A percentile compares a stretch with the other conserved stretches of the same genome.
phyloP scores from a whole-genome alignment of 2,888 invertebrate species.

The Drosophila ezoana region DNA sequence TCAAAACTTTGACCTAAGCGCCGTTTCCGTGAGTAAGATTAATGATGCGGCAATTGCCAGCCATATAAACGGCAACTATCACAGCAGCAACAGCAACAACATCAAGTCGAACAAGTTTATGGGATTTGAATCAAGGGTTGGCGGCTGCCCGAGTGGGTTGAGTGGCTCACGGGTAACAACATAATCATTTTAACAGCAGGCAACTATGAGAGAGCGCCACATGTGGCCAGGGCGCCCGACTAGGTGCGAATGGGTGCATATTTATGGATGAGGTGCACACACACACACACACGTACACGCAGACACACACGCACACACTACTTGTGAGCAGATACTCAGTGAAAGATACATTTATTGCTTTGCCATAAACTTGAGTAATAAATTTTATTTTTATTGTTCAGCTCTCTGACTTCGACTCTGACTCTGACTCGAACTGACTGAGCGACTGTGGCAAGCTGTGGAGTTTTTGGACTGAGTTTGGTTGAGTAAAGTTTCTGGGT shows the following conservation, averaged over 20 bases:
- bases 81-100: conserved; percentile 42
- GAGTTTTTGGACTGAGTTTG: not conserved
- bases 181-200: conserved; percentile 74
- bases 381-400: conserved; percentile 79
- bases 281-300: conserved; percentile 11
- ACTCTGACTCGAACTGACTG: conserved; percentile 43
- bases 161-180: conserved; percentile 52
- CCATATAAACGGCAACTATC: conserved; percentile 72
- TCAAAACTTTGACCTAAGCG: conserved; percentile 81
- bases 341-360: conserved; percentile 77
- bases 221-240: conserved; percentile 46
- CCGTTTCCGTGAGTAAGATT: conserved; percentile 81
- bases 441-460: conserved; percentile 9
- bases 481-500: conserved; percentile 7
- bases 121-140: conserved; percentile 67
- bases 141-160: conserved; percentile 10
- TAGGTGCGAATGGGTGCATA: conserved; percentile 79
- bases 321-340: conserved; percentile 42
- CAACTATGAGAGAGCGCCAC: conserved; percentile 54
- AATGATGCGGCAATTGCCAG: conserved; percentile 72
- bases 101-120: conserved; percentile 68
- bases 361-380: conserved; percentile 79
- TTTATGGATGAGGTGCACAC: conserved; percentile 63
- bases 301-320: conserved; percentile 1
- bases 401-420: conserved; percentile 39